phyloP scores from a whole-genome alignment of 2,888 invertebrate species.

The Dasysyrphus albostriatus region DNA sequence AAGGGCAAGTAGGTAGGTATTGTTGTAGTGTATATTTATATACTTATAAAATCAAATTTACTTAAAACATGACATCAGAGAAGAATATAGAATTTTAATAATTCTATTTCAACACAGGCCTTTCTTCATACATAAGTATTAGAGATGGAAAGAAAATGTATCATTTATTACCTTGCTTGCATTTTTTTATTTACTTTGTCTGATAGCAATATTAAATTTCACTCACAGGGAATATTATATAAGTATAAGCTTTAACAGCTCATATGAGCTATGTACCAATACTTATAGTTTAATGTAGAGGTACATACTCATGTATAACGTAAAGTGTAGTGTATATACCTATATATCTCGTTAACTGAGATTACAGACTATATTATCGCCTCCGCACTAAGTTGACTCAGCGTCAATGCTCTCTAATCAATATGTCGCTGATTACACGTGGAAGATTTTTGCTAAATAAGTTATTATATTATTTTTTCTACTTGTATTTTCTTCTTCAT shows the following conservation, averaged over 20 bases:
- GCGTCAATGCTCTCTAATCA: conserved; percentile 20
- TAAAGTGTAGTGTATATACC: background rate
- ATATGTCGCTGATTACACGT: conserved; percentile 21
- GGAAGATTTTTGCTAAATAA: conserved; percentile 8
- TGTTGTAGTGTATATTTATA: too few species aligned
- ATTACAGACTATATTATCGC: conserved; percentile 3
- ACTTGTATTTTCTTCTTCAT: background rate
- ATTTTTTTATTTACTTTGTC: background rate
- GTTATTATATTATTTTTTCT: background rate
- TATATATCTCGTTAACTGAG: background rate
- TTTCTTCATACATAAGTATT: too few species aligned
- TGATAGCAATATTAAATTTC: background rate
- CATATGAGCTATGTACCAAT: background rate
- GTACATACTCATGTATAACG: background rate
- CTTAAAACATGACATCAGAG: background rate
- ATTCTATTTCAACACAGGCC: background rate
- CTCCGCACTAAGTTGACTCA: background rate
- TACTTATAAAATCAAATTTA: background rate
- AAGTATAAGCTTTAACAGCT: background rate
- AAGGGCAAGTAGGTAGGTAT: too few species aligned
- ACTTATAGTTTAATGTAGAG: background rate
- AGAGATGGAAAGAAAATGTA: background rate
- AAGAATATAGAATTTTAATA: background rate
- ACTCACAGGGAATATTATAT: background rate
- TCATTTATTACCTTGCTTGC: background rate